Evolutionary conservation across 2,888 invertebrate species (phyloP), one percentile per base, ranked within the genome.

Genomic region (Microctonus hyperodae): DNA sequence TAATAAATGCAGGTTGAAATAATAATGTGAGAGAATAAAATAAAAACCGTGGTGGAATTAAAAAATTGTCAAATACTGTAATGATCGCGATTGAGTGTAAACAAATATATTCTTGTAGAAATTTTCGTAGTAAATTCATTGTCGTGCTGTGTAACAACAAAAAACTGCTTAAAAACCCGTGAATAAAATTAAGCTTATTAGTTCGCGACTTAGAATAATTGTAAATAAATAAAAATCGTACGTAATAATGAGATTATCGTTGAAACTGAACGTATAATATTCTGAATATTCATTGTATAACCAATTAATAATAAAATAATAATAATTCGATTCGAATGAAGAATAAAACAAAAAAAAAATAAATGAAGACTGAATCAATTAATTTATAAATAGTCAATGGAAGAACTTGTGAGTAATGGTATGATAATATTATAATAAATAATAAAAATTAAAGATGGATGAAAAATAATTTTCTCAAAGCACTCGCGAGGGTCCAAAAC

Each of bases 81-180:
- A 37, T 57, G n/a, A 31, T 25, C 48, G 25, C 50, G 61, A 62
- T 55, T 10, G 25, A 23, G 23, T 28, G 64, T 40, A 68, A 69
- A 71, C 65, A 70, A 71, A 75, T 76, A 78, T 79, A 79, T 79
- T 78, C 79, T 78, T 78, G 73, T 80, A 79, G 76, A 69, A 67
- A 75, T 79, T 77, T 76, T 73, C 66, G 70, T 74, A 78, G 68
- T 6, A 5, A 16, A 59, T 37, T 37, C 51, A 28, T 51, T 3
- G n/a, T 23, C 11, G n/a, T 28, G 31, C 31, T 33, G 33, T 33
- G 20, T 56, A 20, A 56, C 22, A 35, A 11, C 16, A 22, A 25
- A 28, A 25, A 5, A 5, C 25, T 53, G 11, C 22, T n/a, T n/a
- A n/a, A n/a, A 4, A 25, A 13, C 10, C 25, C 9, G 5, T 6